Percentiles rank a stretch among this genome's conserved stretches.
These are phyloP conservation scores for Siderastrea radians DNA, from an alignment of 92 coral and sea anemone genomes.

Conservation along the genomic window DNA sequence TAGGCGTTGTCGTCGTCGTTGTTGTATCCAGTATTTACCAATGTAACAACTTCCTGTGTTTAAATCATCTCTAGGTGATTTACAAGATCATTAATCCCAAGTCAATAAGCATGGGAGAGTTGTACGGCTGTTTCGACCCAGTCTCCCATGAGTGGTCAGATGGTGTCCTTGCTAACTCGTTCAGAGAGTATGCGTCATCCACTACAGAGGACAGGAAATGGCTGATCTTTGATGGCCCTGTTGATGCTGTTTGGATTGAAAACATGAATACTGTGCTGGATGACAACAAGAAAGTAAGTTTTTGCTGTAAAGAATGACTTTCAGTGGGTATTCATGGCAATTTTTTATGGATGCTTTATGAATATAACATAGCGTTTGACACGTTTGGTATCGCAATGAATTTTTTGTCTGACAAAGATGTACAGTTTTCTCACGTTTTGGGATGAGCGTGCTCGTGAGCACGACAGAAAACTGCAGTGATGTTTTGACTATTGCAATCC, in stretches of 20 bases:
- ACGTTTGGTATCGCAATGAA: no score
- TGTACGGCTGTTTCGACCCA: constrained; percentile 97
- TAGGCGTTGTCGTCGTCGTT: no score
- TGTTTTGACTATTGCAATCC: no score
- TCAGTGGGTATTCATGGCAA: not conserved
- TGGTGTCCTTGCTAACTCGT: constrained; percentile 95
- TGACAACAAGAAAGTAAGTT: constrained; percentile 92
- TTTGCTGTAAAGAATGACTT: not conserved
- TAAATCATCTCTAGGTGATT: constrained; percentile 65
- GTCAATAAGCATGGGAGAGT: constrained; percentile 94
- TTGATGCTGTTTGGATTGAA: constrained; percentile 99
- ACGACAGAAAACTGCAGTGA: no score
- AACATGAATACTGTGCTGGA: constrained; percentile 99
- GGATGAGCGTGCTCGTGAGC: no score
- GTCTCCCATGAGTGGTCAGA: constrained; percentile 99
- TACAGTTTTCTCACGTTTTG: no score
- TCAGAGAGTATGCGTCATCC: constrained; percentile 95
- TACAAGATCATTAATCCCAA: constrained; percentile 96
- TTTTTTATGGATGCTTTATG: no score
- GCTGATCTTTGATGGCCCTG: constrained; percentile 97
- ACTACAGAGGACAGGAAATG: constrained; percentile 95
- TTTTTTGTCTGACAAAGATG: no score
- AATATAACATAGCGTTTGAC: no score
- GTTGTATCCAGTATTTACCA: no score
- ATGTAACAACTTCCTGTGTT: not conserved